Percentiles rank a stretch among this genome's conserved stretches.
Conservation (phyloP, 2,888 invertebrate genomes). For the Patella caerulea region DNA sequence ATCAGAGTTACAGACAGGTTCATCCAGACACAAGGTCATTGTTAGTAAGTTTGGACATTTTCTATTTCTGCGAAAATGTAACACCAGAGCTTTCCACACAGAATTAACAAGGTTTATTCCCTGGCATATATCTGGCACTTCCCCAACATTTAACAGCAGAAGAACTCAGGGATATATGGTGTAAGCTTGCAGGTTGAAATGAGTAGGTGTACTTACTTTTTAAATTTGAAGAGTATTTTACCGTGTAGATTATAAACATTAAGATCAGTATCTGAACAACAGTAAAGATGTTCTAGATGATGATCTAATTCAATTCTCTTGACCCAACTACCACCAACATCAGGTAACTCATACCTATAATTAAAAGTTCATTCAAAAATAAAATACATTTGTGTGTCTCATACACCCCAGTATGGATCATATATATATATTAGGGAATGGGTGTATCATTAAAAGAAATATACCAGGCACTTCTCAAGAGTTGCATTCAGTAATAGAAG, state of each 20-base stretch:
- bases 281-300: slow-evolving; percentile 66
- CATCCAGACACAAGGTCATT: not conserved
- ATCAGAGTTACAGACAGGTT: no score
- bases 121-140: not conserved
- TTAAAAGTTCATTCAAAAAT: not conserved
- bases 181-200: not conserved
- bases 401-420: no score
- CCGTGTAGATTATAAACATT: slow-evolving; percentile 67
- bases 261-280: slow-evolving; percentile 69
- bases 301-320: slow-evolving; percentile 68
- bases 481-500: not conserved
- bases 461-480: no score
- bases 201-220: slow-evolving; percentile 46
- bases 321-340: slow-evolving; percentile 70
- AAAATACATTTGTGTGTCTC: no score
- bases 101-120: not conserved
- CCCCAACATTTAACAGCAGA: no score
- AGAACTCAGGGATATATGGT: no score
- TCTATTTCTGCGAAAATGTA: not conserved
- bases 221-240: slow-evolving; percentile 62
- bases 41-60: not conserved
- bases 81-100: not conserved
- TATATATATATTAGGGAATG: no score
- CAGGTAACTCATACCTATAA: slow-evolving; percentile 56
- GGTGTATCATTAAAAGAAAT: no score